phyloP scores from a whole-genome alignment of 92 coral and sea anemone genomes.

The Siderastrea radians region DNA sequence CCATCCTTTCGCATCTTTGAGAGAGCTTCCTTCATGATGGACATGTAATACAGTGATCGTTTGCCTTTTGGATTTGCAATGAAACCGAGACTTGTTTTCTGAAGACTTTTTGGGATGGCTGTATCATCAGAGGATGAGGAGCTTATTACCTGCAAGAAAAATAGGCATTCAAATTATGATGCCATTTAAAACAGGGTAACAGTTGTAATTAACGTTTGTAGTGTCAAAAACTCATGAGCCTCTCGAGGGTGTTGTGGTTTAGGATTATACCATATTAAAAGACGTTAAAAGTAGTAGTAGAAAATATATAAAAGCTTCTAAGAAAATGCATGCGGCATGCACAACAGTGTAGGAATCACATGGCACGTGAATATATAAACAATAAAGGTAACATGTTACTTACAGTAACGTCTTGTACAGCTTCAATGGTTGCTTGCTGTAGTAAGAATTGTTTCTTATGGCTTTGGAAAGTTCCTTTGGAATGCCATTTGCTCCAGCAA shows the following conservation, averaged over 20 bases:
- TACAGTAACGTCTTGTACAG: slow-evolving; percentile 8
- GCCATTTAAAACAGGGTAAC: slow-evolving; percentile 3
- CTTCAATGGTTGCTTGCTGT: slow-evolving; percentile 9
- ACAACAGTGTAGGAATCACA: not conserved
- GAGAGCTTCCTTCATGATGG: not conserved
- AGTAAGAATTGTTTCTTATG: slow-evolving; percentile 33
- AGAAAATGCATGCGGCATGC: no score
- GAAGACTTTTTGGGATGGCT: slow-evolving; percentile 18
- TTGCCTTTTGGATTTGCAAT: slow-evolving; percentile 24
- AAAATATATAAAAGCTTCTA: no score
- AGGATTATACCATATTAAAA: not conserved
- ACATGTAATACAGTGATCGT: slow-evolving; percentile 11
- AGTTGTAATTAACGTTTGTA: not conserved
- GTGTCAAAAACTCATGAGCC: no score
- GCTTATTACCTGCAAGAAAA: slow-evolving; percentile 18
- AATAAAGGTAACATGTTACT: not conserved
- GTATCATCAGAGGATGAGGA: slow-evolving; percentile 24
- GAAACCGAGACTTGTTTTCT: slow-evolving; percentile 22
- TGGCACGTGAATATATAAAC: not conserved
- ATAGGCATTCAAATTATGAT: no score
- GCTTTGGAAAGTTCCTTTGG: slow-evolving; percentile 47
- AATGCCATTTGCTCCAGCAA: slow-evolving; percentile 48
- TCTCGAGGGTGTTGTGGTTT: not conserved
- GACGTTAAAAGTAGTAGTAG: not conserved
- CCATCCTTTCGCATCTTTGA: not conserved